These are phyloP conservation scores for Lepas anatifera DNA, from an alignment of 2,888 invertebrate species.

Conservation along the genomic window DNA sequence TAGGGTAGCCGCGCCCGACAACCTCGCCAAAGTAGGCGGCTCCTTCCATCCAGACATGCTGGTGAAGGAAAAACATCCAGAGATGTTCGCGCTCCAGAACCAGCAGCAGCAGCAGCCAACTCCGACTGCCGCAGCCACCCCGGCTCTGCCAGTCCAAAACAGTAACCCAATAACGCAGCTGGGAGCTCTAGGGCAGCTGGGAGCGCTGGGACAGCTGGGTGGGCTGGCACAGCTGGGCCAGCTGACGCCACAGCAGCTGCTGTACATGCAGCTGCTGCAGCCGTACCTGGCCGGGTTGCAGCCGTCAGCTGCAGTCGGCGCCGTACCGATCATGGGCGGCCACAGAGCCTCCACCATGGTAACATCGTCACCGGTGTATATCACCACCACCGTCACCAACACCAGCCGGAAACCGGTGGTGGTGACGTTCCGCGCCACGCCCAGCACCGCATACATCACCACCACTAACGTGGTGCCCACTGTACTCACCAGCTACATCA, in stretches of 20 bases:
- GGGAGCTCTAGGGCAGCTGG: neutral
- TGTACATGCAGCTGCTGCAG: slow-evolving; percentile 41
- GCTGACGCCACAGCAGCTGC: slow-evolving; percentile 47
- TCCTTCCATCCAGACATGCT: slow-evolving; percentile 56
- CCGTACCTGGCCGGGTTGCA: slow-evolving; percentile 26
- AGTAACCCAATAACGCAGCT: neutral
- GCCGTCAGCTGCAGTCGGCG: slow-evolving; percentile 43
- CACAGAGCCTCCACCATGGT: slow-evolving; percentile 58
- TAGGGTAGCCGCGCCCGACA: slow-evolving; percentile 23
- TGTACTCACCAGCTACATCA: slow-evolving; percentile 22
- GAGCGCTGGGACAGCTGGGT: neutral
- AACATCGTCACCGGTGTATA: slow-evolving; percentile 63
- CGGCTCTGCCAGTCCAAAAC: neutral
- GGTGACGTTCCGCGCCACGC: slow-evolving; percentile 25
- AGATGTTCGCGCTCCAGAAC: slow-evolving; percentile 22
- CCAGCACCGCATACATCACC: slow-evolving; percentile 24
- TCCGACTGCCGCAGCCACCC: neutral
- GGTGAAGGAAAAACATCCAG: slow-evolving; percentile 40
- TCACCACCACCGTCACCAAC: slow-evolving; percentile 65
- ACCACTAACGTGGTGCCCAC: slow-evolving; percentile 22
- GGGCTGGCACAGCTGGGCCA: neutral
- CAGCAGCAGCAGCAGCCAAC: slow-evolving; percentile 16
- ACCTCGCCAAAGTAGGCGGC: slow-evolving; percentile 39
- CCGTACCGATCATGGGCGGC: slow-evolving; percentile 49
- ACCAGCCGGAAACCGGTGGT: slow-evolving; percentile 35